Evolutionary conservation across 2,888 invertebrate genomes (phyloP).

Genomic region (Heliconius hortense): DNA sequence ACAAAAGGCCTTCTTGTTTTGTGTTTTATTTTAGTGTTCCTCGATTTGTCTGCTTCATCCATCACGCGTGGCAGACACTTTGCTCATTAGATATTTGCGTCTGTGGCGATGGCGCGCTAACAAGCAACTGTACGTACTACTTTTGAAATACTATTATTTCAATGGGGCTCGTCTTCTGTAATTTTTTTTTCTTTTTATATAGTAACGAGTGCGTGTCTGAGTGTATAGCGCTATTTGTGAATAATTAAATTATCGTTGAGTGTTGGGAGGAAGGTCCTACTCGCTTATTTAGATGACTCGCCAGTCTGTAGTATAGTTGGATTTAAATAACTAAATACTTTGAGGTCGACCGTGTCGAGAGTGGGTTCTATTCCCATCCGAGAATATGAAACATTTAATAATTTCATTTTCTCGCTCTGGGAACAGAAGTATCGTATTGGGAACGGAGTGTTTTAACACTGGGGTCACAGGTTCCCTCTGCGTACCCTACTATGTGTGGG

Average conservation of each 20-base stretch:
- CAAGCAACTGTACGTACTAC: constrained; percentile 11
- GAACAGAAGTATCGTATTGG: too few relatives aligned
- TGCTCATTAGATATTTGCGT: constrained; percentile 23
- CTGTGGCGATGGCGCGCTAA: constrained; percentile 6
- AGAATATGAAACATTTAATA: too few relatives aligned
- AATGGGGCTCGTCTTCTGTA: not conserved
- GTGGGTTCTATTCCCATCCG: too few relatives aligned
- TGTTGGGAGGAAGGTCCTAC: not conserved
- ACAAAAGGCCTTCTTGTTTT: constrained; percentile 8
- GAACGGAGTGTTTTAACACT: too few relatives aligned
- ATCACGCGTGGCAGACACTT: constrained; percentile 15
- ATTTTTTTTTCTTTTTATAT: not conserved
- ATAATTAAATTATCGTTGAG: constrained; percentile 13
- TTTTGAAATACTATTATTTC: constrained; percentile 7
- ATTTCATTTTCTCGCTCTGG: too few relatives aligned
- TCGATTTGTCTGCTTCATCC: constrained; percentile 12
- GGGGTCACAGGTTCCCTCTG: too few relatives aligned
- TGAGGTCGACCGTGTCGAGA: too few relatives aligned
- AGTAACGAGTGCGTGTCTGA: constrained; percentile 1
- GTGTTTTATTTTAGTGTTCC: constrained; percentile 7
- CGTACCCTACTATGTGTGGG: too few relatives aligned
- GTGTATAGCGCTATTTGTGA: constrained; percentile 12
- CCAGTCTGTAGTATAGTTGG: not conserved
- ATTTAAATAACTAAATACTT: not conserved
- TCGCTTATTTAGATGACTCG: not conserved